Conservation (phyloP, 2,888 invertebrate species). For the Hartigia nigra region DNA sequence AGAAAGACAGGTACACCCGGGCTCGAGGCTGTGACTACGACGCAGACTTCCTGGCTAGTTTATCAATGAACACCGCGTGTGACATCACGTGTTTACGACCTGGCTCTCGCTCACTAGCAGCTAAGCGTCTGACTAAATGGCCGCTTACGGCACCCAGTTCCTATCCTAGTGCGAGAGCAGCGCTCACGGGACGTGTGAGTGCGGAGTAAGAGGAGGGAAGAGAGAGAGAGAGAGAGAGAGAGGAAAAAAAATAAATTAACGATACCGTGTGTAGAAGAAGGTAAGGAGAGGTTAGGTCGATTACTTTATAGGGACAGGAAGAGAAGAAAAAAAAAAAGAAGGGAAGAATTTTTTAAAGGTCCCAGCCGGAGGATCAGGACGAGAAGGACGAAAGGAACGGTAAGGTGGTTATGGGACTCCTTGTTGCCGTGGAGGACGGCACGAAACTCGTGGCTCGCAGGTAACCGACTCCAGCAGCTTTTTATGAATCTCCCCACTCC, state of each 20-base stretch:
- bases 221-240: not conserved
- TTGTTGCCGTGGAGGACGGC: not conserved
- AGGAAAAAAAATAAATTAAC: not conserved
- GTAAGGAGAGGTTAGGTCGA: not conserved
- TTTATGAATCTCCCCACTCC: conserved; percentile 14
- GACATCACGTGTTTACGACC: conserved; percentile 48
- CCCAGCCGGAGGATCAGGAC: not conserved
- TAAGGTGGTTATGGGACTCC: not conserved
- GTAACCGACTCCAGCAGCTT: conserved; percentile 5
- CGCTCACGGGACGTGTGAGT: not conserved
- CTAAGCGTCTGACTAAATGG: conserved; percentile 16
- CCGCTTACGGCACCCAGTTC: conserved; percentile 4
- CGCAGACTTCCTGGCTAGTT: conserved; percentile 28
- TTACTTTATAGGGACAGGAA: not conserved
- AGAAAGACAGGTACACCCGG: not conserved
- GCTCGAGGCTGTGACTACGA: not conserved
- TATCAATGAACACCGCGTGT: conserved; percentile 49
- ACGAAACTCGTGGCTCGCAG: conserved; percentile 10
- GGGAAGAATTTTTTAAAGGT: conserved; percentile 8
- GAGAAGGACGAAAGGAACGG: not conserved
- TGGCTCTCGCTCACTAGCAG: conserved; percentile 19
- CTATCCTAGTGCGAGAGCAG: not conserved
- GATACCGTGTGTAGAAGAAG: not conserved
- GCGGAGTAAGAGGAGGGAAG: not conserved
- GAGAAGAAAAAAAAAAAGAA: conserved; percentile 9